Base-by-base conservation (phyloP, 2,113 vertebrate species). In the Caloenas nicobarica region DNA sequence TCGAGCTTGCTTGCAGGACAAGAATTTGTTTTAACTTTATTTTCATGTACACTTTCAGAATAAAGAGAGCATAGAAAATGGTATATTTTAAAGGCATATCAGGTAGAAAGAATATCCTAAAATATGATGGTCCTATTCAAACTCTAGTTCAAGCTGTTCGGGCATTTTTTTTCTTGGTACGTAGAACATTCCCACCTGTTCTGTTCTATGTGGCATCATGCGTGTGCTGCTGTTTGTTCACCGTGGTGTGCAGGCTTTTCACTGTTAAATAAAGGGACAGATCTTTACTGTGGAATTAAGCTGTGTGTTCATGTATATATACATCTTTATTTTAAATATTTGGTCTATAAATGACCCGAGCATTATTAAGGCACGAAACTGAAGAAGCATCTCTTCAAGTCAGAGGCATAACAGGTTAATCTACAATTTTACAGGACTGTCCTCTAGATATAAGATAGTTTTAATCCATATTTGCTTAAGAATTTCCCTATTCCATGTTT, bases 21-120 rank as follows among this genome's bases (percentile, higher is more conserved):
- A 94, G 33, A 90, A 91, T 80, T 96, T 31, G 24, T 86, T 96
- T 94, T 83, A 91, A 89, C 66, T 98, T 97, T 97, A 98, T 98
- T 98, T 95, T 94, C 91, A 95, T 54, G 69, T 95, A 97, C 94
- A 97, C 53, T 93, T 92, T 87, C 95, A 96, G 92, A 95, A 92
- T 91, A 97, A 96, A 97, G 86, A 97, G 81, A 98, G 88, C 91
- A 96, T 78, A 97, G 81, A 92, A 97, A 97, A 96, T 24, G 13
- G 48, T 91, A 89, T 88, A 93, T 88, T 92, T 89, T 74, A 89
- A 97, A 97, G 93, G 81, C 71, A 95, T 68, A 81, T 89, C 66
- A 89, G 64, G 72, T 91, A 96, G 66, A 87, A 89, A 93, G 61
- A 94, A 50, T 84, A 78, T 38, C 9, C 71, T 78, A 78, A 89